These are phyloP conservation scores for Cynopterus brachyotis DNA, from an alignment of 2,113 vertebrate species.

Conservation along the genomic window DNA sequence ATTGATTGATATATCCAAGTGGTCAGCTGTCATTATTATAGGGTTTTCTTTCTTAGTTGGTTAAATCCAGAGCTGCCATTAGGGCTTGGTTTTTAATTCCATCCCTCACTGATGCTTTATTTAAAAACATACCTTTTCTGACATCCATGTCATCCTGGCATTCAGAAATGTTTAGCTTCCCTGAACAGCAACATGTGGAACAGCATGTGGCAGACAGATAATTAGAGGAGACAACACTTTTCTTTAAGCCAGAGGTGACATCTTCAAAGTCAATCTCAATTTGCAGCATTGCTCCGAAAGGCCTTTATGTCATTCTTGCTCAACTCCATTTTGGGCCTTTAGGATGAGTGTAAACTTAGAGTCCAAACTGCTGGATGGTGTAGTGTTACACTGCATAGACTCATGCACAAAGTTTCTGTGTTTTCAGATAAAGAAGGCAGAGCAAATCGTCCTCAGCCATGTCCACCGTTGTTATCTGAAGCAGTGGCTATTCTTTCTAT, in stretches of 20 bases:
- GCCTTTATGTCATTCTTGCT: rapidly evolving
- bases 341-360: rapidly evolving
- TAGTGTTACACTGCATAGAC: rapidly evolving
- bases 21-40: rapidly evolving
- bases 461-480: background rate
- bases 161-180: background rate
- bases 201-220: rapidly evolving
- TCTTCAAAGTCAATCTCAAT: background rate
- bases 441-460: background rate
- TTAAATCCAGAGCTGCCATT: background rate
- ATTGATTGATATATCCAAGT: background rate
- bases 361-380: background rate
- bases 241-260: background rate
- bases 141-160: background rate
- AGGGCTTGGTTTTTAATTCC: background rate
- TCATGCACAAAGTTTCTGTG: too few species aligned
- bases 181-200: background rate
- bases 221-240: background rate
- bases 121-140: background rate
- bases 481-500: background rate
- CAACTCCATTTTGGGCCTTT: rapidly evolving
- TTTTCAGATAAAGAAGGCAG: background rate
- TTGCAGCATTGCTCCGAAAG: rapidly evolving
- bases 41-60: background rate
- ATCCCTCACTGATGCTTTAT: background rate